A percentile compares a stretch with the other conserved stretches of the same genome.
Conservation (phyloP, 2,113 vertebrate species). For the Pungitius pungitius region DNA sequence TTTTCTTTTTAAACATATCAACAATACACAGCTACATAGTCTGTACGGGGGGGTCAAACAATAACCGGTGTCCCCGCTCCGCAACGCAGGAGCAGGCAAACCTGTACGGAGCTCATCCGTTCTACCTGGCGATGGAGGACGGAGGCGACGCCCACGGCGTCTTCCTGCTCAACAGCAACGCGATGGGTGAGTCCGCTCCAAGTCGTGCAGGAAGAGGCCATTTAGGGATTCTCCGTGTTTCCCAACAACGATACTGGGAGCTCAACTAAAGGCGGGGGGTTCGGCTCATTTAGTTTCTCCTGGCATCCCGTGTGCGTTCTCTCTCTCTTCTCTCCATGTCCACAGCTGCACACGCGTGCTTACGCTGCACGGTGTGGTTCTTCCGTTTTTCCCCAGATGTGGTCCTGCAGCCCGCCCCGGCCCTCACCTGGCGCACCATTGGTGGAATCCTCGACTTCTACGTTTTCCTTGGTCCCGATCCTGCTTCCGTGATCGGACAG, state of each 20-base stretch:
- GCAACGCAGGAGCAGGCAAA: slow-evolving; percentile 82
- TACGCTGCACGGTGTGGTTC: not conserved
- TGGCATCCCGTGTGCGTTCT: not conserved
- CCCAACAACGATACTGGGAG: not conserved
- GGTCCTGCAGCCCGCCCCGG: slow-evolving; percentile 85
- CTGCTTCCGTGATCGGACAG: slow-evolving; percentile 82
- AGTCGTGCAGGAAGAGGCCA: not conserved
- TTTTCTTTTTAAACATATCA: too few species aligned
- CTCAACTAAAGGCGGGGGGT: not conserved
- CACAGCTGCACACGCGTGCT: not conserved
- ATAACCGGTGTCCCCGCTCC: not conserved
- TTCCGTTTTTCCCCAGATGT: slow-evolving; percentile 78
- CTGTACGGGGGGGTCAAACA: too few species aligned
- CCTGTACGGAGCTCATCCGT: slow-evolving; percentile 89
- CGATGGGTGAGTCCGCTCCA: slow-evolving; percentile 76
- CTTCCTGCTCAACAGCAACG: slow-evolving; percentile 92
- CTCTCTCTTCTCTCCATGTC: not conserved
- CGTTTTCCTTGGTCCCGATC: slow-evolving; percentile 85
- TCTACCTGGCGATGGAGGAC: slow-evolving; percentile 88
- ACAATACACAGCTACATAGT: not conserved
- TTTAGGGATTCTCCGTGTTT: not conserved
- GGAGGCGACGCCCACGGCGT: slow-evolving; percentile 85
- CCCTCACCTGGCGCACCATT: slow-evolving; percentile 88
- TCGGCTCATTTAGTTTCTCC: too few species aligned
- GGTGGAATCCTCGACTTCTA: slow-evolving; percentile 91